These are phyloP conservation scores for Eutolmus rufibarbis DNA, from an alignment of 2,888 invertebrate species.

Conservation along the genomic window DNA sequence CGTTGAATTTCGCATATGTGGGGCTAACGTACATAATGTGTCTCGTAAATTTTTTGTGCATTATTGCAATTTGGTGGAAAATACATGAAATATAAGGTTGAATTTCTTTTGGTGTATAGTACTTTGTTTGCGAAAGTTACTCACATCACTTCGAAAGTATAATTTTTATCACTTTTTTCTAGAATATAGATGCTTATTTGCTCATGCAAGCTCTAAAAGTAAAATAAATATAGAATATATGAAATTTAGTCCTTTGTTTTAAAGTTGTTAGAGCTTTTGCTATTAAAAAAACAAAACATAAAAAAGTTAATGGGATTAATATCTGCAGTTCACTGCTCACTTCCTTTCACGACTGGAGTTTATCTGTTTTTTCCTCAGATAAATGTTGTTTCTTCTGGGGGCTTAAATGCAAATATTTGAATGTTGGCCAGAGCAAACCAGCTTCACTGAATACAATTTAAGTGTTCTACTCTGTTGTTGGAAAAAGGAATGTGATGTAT, in stretches of 20 bases:
- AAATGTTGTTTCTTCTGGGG: not conserved
- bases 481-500: not conserved
- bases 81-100: not conserved
- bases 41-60: no score
- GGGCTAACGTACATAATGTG: no score
- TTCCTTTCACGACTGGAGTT: not conserved
- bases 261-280: not conserved
- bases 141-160: not conserved
- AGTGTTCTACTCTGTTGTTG: not conserved
- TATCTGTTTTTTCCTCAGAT: not conserved
- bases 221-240: not conserved
- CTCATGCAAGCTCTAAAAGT: not conserved
- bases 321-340: not conserved
- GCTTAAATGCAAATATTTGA: not conserved
- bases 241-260: not conserved
- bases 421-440: not conserved
- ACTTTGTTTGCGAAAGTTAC: not conserved
- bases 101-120: not conserved
- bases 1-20: not conserved
- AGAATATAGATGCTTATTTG: not conserved
- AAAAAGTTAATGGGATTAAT: not conserved
- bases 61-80: no score
- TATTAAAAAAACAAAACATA: not conserved
- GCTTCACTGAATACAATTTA: not conserved
- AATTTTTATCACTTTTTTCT: not conserved